A percentile compares a stretch with the other conserved stretches of the same genome.
Evolutionary conservation across 2,113 vertebrate genomes (phyloP).

Genomic region (Prinia subflava): DNA sequence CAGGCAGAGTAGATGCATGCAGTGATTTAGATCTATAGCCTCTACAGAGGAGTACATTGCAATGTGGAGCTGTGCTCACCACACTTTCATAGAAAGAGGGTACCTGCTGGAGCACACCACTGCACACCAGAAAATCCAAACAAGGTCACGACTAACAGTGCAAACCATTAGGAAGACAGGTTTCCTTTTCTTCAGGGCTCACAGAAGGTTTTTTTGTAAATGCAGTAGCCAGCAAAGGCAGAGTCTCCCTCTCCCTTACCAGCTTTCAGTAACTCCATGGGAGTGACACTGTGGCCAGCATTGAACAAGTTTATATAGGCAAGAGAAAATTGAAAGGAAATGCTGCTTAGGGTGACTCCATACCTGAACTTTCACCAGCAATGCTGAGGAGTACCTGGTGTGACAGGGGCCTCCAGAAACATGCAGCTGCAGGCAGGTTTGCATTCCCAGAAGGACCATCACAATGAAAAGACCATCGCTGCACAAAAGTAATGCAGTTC

Average conservation of each 20-base stretch:
- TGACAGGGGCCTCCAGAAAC: not conserved
- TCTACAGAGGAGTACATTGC: not conserved
- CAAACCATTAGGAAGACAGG: not conserved
- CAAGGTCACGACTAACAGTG: rapidly evolving
- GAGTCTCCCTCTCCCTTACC: not conserved
- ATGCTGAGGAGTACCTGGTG: not conserved
- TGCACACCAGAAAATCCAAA: not conserved
- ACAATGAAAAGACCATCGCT: not conserved
- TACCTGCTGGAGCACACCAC: rapidly evolving
- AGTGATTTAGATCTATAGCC: not conserved
- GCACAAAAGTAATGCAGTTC: not conserved
- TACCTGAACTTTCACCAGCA: not conserved
- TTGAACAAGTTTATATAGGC: not conserved
- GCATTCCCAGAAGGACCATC: not conserved
- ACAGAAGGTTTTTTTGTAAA: not conserved
- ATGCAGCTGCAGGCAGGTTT: not conserved
- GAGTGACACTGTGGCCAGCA: not conserved
- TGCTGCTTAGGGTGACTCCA: not conserved
- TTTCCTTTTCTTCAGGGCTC: not conserved
- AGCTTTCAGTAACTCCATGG: not conserved
- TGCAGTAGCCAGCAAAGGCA: not conserved
- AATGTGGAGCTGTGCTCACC: not conserved
- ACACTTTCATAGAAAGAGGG: not conserved
- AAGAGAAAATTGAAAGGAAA: not conserved
- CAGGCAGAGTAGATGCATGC: not conserved